phyloP scores from a whole-genome alignment of 2,888 invertebrate species.

The Labia minor region DNA sequence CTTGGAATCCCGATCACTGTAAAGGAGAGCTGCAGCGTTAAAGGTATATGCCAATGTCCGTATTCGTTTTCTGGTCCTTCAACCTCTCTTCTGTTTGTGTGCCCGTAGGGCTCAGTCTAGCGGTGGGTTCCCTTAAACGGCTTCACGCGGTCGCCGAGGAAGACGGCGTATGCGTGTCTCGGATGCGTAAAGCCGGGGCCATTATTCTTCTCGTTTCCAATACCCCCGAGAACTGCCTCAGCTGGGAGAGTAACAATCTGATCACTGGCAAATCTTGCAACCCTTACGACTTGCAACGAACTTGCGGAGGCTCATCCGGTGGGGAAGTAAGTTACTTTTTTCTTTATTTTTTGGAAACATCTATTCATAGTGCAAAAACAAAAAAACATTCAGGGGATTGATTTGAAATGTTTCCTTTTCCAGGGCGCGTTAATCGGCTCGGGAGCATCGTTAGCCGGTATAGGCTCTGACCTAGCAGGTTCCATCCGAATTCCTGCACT shows the following conservation, averaged over 20 bases:
- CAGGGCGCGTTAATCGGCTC: constrained; percentile 60
- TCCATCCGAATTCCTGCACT: constrained; percentile 77
- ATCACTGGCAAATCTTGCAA: constrained; percentile 51
- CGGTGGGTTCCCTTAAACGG: constrained; percentile 32
- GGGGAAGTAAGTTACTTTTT: constrained; percentile 46
- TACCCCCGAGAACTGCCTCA: constrained; percentile 50
- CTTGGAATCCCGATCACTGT: constrained; percentile 72
- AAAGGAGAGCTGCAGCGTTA: constrained; percentile 66
- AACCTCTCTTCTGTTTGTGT: no score
- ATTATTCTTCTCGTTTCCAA: constrained; percentile 53
- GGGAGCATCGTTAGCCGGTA: constrained; percentile 64
- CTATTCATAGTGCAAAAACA: not conserved
- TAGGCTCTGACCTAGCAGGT: constrained; percentile 80
- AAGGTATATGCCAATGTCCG: constrained; percentile 46
- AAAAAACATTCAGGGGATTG: no score
- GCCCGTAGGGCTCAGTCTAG: constrained; percentile 36
- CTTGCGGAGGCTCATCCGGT: constrained; percentile 53
- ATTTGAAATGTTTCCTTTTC: constrained; percentile 23
- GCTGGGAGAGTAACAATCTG: constrained; percentile 48
- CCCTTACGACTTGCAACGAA: constrained; percentile 49
- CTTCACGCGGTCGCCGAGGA: constrained; percentile 35
- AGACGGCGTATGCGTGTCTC: constrained; percentile 43
- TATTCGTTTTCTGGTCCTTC: no score
- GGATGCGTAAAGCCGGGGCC: constrained; percentile 45
- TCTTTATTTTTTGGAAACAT: not conserved